Conservation (phyloP, 2,888 invertebrate genomes). For the Nymphalis c-album region DNA sequence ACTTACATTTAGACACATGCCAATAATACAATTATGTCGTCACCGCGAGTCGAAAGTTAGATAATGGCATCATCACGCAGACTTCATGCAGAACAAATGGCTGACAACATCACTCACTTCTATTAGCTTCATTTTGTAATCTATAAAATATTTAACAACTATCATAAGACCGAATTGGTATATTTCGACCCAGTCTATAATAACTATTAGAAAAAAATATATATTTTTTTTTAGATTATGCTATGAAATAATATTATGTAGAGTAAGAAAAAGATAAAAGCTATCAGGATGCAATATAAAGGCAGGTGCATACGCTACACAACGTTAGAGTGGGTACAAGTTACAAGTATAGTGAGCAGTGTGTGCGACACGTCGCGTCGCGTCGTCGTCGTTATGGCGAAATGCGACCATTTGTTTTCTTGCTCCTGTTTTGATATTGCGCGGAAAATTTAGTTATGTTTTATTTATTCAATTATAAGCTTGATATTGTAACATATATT, state of each 20-base stretch:
- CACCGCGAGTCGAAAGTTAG: conserved; percentile 43
- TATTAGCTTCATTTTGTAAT: conserved; percentile 28
- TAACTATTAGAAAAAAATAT: no score
- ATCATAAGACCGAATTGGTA: conserved; percentile 12
- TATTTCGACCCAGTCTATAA: not conserved
- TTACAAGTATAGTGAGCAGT: not conserved
- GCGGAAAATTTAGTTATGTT: not conserved
- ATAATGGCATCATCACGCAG: conserved; percentile 43
- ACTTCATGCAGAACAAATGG: conserved; percentile 40
- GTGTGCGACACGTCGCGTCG: not conserved
- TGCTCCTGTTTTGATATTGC: not conserved
- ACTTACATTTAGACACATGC: conserved; percentile 16
- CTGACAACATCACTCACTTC: conserved; percentile 37
- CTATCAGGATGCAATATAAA: not conserved
- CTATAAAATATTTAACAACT: conserved; percentile 21
- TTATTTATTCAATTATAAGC: not conserved
- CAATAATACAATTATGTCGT: conserved; percentile 40
- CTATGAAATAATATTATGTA: no score
- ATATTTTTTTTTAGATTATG: no score
- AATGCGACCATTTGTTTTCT: conserved; percentile 6
- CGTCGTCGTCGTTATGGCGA: not conserved
- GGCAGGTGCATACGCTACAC: not conserved
- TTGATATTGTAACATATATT: not conserved
- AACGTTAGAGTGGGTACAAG: not conserved
- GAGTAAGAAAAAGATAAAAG: not conserved